Percentiles rank a stretch among this genome's conserved stretches.
These are phyloP conservation scores for Pollenia griseotomentosa DNA, from an alignment of 2,888 invertebrate genomes.

Conservation along the genomic window DNA sequence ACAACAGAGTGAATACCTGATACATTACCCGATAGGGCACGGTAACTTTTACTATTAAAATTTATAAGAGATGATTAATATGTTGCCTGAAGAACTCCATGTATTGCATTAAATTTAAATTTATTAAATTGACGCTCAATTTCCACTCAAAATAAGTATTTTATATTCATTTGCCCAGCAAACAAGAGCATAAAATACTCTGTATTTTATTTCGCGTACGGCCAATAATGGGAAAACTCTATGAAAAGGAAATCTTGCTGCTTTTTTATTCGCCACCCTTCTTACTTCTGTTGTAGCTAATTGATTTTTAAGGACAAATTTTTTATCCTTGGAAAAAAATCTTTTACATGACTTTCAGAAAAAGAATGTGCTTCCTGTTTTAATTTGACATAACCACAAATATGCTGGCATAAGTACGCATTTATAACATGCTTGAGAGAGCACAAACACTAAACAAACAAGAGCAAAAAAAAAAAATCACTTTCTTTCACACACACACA, in stretches of 20 bases:
- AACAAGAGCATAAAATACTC: too few relatives aligned
- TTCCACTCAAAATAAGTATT: too few relatives aligned
- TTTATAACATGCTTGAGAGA: conserved; percentile 12
- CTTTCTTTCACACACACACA: neutral
- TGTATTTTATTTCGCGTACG: too few relatives aligned
- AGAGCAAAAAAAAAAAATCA: neutral
- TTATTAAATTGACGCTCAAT: too few relatives aligned
- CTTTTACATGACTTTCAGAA: conserved; percentile 8
- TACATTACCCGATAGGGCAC: too few relatives aligned
- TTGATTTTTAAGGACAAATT: conserved; percentile 8
- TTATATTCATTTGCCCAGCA: too few relatives aligned
- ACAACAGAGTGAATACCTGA: too few relatives aligned
- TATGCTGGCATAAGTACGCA: conserved; percentile 4
- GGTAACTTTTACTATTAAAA: too few relatives aligned
- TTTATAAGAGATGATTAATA: too few relatives aligned
- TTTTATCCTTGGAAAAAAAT: conserved; percentile 28
- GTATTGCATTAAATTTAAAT: too few relatives aligned
- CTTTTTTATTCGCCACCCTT: neutral
- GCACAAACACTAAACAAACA: neutral
- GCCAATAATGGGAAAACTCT: too few relatives aligned
- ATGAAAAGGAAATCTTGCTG: neutral
- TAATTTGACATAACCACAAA: conserved; percentile 6
- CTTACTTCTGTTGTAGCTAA: neutral
- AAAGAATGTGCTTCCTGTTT: conserved; percentile 32
- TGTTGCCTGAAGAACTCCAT: too few relatives aligned